Conservation (phyloP, 2,888 invertebrate genomes). For the Lasioglossum calceatum region DNA sequence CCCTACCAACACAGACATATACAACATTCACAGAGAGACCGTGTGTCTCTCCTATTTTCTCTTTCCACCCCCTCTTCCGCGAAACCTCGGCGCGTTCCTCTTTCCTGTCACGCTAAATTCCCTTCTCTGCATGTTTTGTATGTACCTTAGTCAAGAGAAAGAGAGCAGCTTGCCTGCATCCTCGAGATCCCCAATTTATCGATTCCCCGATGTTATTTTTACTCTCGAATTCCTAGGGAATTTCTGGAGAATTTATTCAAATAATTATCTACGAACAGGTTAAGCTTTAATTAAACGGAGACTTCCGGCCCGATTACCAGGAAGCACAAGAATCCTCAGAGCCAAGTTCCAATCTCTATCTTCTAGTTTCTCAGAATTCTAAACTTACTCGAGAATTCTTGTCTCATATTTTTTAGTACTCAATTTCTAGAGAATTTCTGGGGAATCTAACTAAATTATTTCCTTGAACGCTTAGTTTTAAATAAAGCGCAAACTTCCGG, state of each 20-base stretch:
- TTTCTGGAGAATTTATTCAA: not conserved
- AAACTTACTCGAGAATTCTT: not conserved
- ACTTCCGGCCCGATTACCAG: not conserved
- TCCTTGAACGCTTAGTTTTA: not conserved
- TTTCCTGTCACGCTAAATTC: constrained; percentile 47
- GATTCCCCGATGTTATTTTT: constrained; percentile 54
- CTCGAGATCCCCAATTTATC: constrained; percentile 67
- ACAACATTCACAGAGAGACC: constrained; percentile 17
- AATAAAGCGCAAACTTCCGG: not conserved
- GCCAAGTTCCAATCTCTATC: not conserved
- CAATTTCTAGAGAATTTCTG: not conserved
- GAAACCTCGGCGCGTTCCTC: constrained; percentile 20
- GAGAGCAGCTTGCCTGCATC: not conserved
- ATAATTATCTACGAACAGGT: not conserved
- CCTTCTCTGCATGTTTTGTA: constrained; percentile 23
- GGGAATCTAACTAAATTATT: not conserved
- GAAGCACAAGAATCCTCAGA: not conserved
- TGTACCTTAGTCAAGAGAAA: constrained; percentile 18
- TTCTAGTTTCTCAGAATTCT: not conserved
- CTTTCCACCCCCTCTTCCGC: constrained; percentile 40
- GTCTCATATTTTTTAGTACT: not conserved
- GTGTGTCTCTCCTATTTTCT: constrained; percentile 60
- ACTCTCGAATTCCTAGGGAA: too few species aligned
- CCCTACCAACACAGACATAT: constrained; percentile 53
- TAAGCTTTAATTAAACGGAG: not conserved